Percentiles rank a stretch among this genome's conserved stretches.
Evolutionary conservation across 2,797 vertebrate species (phyloP).

Genomic region (Megaceryle alcyon): DNA sequence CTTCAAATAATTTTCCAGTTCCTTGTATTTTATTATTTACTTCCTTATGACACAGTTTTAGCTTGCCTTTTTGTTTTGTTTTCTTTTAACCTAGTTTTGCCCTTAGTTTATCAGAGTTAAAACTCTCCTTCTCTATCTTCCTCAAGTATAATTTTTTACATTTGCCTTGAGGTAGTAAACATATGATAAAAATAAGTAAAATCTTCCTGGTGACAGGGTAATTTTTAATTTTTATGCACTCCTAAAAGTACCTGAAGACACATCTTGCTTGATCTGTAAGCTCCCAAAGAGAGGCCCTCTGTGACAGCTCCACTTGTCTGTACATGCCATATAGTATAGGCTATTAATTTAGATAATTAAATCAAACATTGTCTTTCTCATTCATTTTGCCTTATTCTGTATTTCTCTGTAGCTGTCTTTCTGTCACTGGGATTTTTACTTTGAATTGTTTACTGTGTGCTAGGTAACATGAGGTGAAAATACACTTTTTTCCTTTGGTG

Average conservation of each 20-base stretch:
- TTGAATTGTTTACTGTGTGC: background rate
- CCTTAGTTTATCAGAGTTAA: background rate
- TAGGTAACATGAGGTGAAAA: background rate
- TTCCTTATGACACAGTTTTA: background rate
- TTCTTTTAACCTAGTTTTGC: background rate
- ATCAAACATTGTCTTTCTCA: background rate
- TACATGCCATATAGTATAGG: background rate
- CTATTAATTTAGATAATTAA: background rate
- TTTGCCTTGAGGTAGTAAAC: background rate
- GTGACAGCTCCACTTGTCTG: background rate
- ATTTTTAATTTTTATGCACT: background rate
- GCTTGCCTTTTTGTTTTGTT: background rate
- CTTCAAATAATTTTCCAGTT: background rate
- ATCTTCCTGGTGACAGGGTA: background rate
- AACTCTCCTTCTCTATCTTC: background rate
- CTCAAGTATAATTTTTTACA: background rate
- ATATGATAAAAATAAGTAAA: background rate
- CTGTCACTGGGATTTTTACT: background rate
- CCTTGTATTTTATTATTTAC: background rate
- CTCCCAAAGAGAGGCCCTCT: background rate
- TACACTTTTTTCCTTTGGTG: background rate
- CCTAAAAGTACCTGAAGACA: background rate
- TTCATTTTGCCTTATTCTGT: background rate
- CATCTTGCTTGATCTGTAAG: background rate
- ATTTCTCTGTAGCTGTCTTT: background rate